These are phyloP conservation scores for Phainopepla nitens DNA, from an alignment of 2,113 vertebrate genomes.

Conservation along the genomic window DNA sequence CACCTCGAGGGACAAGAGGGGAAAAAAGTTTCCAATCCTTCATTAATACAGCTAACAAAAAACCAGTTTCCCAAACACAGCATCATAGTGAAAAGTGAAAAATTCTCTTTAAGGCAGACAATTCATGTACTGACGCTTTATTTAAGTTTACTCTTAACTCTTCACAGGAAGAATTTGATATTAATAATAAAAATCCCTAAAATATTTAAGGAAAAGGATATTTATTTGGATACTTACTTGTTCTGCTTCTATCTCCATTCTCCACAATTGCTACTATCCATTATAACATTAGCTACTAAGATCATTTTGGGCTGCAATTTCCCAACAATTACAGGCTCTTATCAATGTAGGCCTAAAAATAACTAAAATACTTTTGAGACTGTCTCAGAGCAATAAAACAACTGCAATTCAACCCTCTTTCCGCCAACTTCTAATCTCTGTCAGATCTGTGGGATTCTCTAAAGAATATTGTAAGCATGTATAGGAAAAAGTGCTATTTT, in stretches of 20 bases:
- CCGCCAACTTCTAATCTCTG: not conserved
- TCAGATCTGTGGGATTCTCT: not conserved
- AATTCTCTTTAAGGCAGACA: not conserved
- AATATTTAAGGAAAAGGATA: not conserved
- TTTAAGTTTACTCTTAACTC: not conserved
- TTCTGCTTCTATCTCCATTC: not conserved
- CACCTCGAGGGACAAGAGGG: not conserved
- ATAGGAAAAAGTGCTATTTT: not conserved
- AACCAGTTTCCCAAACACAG: not conserved
- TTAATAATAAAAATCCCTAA: not conserved
- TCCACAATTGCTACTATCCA: not conserved
- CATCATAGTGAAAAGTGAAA: not conserved
- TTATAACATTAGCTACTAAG: not conserved
- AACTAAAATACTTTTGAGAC: not conserved
- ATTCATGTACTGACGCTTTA: not conserved
- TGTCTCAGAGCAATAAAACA: not conserved
- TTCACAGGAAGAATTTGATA: not conserved
- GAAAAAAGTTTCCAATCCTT: not conserved
- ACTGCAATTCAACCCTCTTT: not conserved
- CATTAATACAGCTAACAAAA: not conserved
- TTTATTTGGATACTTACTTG: not conserved
- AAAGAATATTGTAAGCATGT: not conserved
- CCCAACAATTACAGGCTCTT: not conserved
- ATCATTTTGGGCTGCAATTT: not conserved
- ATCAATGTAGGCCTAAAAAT: not conserved